These are phyloP conservation scores for Saturnia pavonia DNA, from an alignment of 2,888 invertebrate species.

Conservation along the genomic window DNA sequence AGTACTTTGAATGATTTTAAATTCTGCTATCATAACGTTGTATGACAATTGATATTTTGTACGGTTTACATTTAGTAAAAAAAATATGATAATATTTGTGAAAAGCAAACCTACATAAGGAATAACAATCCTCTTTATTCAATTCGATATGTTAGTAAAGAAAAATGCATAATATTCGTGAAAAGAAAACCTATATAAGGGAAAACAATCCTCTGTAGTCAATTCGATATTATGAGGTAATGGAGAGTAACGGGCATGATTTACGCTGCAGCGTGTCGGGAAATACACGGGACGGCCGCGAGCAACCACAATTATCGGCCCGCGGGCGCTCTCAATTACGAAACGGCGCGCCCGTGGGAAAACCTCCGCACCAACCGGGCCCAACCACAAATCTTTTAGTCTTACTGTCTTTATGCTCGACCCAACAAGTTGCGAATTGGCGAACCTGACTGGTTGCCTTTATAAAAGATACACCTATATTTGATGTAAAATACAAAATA, in stretches of 20 bases:
- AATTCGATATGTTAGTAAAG: no score
- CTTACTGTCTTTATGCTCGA: constrained; percentile 62
- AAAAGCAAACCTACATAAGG: no score
- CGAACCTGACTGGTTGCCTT: constrained; percentile 16
- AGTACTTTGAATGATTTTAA: background rate
- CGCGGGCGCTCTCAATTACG: constrained; percentile 81
- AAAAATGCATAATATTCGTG: background rate
- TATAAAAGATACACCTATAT: constrained; percentile 22
- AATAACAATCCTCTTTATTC: no score
- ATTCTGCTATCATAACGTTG: background rate
- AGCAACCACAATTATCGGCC: constrained; percentile 79
- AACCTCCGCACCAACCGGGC: constrained; percentile 62
- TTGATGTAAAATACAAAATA: constrained; percentile 4
- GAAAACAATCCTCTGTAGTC: constrained; percentile 69
- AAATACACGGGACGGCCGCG: constrained; percentile 58
- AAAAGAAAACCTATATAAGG: constrained; percentile 33
- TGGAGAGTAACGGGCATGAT: constrained; percentile 81
- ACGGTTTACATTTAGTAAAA: no score
- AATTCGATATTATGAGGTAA: constrained; percentile 79
- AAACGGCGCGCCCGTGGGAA: constrained; percentile 78
- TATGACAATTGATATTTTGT: background rate
- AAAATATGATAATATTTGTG: no score
- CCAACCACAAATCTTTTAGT: constrained; percentile 72
- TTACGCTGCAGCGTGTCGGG: constrained; percentile 60
- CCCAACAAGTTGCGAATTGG: constrained; percentile 59